These are phyloP conservation scores for Gambelia wislizenii DNA, from an alignment of 2,797 vertebrate species.

Conservation along the genomic window DNA sequence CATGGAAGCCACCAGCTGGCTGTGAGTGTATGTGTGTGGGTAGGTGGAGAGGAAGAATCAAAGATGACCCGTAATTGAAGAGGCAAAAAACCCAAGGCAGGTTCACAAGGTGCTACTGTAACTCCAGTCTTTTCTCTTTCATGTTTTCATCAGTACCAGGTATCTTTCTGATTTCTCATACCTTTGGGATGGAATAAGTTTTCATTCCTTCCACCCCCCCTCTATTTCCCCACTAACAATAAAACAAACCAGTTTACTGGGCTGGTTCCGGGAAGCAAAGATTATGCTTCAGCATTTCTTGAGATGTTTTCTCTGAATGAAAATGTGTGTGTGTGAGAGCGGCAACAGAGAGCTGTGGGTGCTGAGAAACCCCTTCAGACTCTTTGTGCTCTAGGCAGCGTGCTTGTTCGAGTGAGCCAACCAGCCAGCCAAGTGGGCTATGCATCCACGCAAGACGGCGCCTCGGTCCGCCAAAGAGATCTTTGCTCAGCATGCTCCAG, in stretches of 20 bases:
- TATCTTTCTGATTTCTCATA: background rate
- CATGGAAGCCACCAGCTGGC: no score
- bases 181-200: background rate
- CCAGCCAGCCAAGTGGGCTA: background rate
- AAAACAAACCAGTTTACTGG: slow-evolving; percentile 10
- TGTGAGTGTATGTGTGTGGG: background rate
- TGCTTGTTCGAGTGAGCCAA: background rate
- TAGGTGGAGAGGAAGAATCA: no score
- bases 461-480: slow-evolving; percentile 64
- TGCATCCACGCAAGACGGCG: slow-evolving; percentile 77
- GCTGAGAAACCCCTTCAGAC: background rate
- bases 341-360: background rate
- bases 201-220: background rate
- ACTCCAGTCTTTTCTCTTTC: background rate
- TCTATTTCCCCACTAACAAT: background rate
- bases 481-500: background rate
- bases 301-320: background rate
- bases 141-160: background rate
- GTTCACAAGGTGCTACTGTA: background rate
- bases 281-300: slow-evolving; percentile 1
- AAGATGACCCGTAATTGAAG: background rate
- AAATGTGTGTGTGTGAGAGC: background rate
- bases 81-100: background rate
- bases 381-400: background rate
- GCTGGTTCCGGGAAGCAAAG: slow-evolving; percentile 10